Base-by-base conservation (phyloP, 1,140 invertebrate genomes). In the Drosophila saltans region DNA sequence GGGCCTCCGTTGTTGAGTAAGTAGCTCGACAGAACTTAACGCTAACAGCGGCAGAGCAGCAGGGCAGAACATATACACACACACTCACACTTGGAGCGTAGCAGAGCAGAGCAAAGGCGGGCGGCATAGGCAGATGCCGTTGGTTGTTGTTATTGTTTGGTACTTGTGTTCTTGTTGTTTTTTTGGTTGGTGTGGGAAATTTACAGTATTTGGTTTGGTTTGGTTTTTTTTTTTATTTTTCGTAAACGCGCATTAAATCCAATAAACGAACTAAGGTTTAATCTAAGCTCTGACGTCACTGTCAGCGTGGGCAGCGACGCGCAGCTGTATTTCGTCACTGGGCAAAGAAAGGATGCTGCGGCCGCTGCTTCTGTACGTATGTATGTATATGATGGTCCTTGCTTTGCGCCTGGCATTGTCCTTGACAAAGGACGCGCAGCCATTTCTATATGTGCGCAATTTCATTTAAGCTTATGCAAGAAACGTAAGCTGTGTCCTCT, bases 371-470 rank as follows among this genome's bases (percentile, higher is more conserved):
- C 1, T 57, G 9, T 24, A 16, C 40, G 48, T 62, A 36, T 56
- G 56, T 57, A 39, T 41, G 24, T 11, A 33, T 57, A n/a, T 62
- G 36, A 30, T 30, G 28, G 55, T 8, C 24, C 24, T 58, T 62
- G 36, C 70, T 65, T 73, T 67, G 58, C 28, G 67, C 28, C 60
- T 73, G 61, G 62, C 52, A 61, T 48, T 69, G 83, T 89, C 83
- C 83, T 88, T 88, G 72, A 63, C 66, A 78, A 81, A 89, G 83
- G 83, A 89, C 83, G 68, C 68, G 72, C 57, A 77, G 57, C 61
- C 40, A 52, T 26, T 52, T 26, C 45, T 65, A 58, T 26, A 33
- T 71, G 48, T 48, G 67, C 60, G 61, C 55, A 84, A 52, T 80
- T 88, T 72, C 68, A 65, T 64, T 40, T 56, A 58, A 60, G 71